phyloP scores from a whole-genome alignment of 2,113 vertebrate species.

The Motacilla alba region DNA sequence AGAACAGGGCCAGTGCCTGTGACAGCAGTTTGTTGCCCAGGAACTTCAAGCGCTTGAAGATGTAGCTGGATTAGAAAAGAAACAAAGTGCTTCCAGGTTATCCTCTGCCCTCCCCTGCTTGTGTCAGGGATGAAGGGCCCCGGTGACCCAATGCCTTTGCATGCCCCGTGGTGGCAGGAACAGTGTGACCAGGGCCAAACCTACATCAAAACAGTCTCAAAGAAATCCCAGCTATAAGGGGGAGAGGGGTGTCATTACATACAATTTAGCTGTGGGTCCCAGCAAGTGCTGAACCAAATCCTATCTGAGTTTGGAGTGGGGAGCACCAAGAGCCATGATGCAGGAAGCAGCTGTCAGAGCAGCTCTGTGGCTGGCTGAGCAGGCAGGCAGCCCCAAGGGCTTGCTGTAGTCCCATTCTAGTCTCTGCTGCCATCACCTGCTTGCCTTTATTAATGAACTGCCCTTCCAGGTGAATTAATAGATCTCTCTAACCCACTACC shows the following conservation, averaged over 20 bases:
- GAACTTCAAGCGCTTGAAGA: conserved; percentile 94
- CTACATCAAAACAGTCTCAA: not conserved
- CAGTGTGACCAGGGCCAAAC: not conserved
- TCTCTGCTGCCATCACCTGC: not conserved
- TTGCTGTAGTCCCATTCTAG: accelerated
- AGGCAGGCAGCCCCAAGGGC: not conserved
- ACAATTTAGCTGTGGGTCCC: not conserved
- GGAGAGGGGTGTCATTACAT: not conserved
- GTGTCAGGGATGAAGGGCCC: not conserved
- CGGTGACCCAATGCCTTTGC: not conserved
- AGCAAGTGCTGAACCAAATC: not conserved
- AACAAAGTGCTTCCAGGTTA: not conserved
- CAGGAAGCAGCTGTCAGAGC: not conserved
- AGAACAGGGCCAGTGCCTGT: conserved; percentile 85
- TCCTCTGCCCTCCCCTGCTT: not conserved
- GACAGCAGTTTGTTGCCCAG: conserved; percentile 90
- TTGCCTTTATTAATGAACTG: not conserved
- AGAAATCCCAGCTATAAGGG: not conserved
- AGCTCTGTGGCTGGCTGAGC: not conserved
- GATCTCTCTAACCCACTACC: not conserved
- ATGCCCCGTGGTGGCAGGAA: not conserved
- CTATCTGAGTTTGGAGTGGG: accelerated
- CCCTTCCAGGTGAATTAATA: not conserved
- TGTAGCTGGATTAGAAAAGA: conserved; percentile 75
- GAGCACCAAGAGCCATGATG: not conserved